Conservation (phyloP, 2,888 invertebrate species). For the Nomada goodeniana region DNA sequence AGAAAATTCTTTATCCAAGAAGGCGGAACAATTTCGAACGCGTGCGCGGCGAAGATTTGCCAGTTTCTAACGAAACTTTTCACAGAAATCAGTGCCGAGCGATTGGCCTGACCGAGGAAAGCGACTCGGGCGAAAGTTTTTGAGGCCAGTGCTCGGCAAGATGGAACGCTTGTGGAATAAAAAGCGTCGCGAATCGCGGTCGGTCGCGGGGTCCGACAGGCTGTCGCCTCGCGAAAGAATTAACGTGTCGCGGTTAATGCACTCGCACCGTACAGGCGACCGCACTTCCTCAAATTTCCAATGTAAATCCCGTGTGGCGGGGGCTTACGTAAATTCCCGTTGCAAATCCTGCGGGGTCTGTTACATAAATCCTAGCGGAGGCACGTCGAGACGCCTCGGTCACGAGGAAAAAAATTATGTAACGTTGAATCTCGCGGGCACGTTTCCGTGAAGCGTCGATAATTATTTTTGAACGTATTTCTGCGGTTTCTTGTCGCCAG, state of each 20-base stretch:
- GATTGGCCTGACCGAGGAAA: background rate
- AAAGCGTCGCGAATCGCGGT: background rate
- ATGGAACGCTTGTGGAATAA: background rate
- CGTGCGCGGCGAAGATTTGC: too few relatives aligned
- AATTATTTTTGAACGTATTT: background rate
- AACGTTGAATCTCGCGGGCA: conserved; percentile 32
- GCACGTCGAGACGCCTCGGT: conserved; percentile 35
- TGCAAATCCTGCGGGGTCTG: conserved; percentile 36
- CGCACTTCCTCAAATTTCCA: conserved; percentile 42
- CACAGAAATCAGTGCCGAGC: background rate
- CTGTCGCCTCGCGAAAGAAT: conserved; percentile 51
- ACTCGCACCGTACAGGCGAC: conserved; percentile 24
- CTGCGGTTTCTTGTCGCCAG: too few relatives aligned
- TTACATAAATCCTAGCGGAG: conserved; percentile 54
- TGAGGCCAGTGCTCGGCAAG: background rate
- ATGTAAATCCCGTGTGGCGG: conserved; percentile 27
- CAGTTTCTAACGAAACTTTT: too few relatives aligned
- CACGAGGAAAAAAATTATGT: conserved; percentile 51
- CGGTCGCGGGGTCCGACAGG: conserved; percentile 20
- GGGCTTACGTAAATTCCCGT: conserved; percentile 56
- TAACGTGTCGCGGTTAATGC: conserved; percentile 56
- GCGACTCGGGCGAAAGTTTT: background rate
- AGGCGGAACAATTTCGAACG: too few relatives aligned
- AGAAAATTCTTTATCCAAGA: too few relatives aligned
- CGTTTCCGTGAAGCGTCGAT: background rate